phyloP scores from a whole-genome alignment of 2,888 invertebrate genomes.

The Deroplatys truncata region DNA sequence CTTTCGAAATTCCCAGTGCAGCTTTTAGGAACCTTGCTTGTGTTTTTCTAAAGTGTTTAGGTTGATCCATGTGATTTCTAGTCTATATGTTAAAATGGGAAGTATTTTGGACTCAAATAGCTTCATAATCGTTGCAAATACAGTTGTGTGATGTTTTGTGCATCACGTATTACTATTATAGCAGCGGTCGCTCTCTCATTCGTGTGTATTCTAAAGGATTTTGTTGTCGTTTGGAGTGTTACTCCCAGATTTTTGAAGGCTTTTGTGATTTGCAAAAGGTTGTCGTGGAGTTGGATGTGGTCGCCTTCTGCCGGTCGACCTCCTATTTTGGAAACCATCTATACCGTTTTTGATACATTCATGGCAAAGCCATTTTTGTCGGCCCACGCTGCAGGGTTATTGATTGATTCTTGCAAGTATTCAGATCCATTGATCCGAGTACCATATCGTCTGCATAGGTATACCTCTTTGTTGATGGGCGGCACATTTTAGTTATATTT shows the following conservation, averaged over 20 bases:
- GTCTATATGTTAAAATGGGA: too few species aligned
- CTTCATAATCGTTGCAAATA: too few species aligned
- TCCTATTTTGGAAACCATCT: neutral
- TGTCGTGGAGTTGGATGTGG: neutral
- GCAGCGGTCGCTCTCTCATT: neutral
- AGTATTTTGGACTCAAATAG: too few species aligned
- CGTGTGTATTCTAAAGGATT: neutral
- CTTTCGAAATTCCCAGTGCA: too few species aligned
- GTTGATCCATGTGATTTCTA: too few species aligned
- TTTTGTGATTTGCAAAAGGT: neutral
- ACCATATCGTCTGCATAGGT: neutral
- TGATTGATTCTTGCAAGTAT: too few species aligned
- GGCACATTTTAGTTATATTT: neutral
- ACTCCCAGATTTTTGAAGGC: neutral
- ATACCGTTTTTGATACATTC: neutral
- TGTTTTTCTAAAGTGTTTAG: too few species aligned
- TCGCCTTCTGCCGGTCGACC: neutral
- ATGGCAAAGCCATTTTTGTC: neutral
- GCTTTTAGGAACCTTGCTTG: too few species aligned
- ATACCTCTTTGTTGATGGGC: neutral
- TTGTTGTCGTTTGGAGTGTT: neutral
- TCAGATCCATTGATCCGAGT: neutral
- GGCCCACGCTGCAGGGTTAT: neutral
- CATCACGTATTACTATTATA: too few species aligned
- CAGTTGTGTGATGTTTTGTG: neutral